Base-by-base conservation (phyloP, 1,140 invertebrate genomes). In the Drosophila nannoptera region DNA sequence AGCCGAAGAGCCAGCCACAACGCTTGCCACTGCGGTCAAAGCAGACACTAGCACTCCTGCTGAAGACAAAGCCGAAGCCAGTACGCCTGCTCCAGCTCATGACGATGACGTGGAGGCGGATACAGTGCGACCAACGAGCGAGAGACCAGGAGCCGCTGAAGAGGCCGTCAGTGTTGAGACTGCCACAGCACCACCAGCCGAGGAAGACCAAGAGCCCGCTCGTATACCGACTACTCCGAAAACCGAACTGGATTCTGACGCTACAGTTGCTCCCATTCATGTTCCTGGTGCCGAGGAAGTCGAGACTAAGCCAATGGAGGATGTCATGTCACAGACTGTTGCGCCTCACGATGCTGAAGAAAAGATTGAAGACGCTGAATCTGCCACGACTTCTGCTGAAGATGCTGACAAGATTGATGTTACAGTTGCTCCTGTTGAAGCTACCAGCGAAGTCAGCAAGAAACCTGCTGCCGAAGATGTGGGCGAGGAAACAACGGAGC, bases 231-330 rank as follows among this genome's bases (percentile, higher is more conserved):
- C 69, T 7, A 73, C 62, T 32, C 63, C 65, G 5, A 61, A 36
- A 11, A 22, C 48, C 46, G 33, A 72, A 11, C 16, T 55, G 35
- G 69, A 36, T 22, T 9, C 52, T 64, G 78, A 68, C 52, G 61
- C 80, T 46, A 76, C 75, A 43, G 31, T 49, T 38, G 43, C 65
- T 67, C 50, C 80, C 32, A 58, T 55, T 40, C 49, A 56, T 60
- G 54, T 75, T 40, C 66, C 78, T 36, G 29, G 33, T 56, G 63
- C 77, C 46, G 65, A 72, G 50, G 82, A 84, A 7, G 46, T 69
- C 12, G 74, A 73, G 7, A 71, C 60, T 3, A 86, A 84, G 55
- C 80, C 81, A 3, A 67, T 77, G 52, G 80, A 77, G 2, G 81
- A 75, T n/a, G 59, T 55, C 8, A 48, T 67, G 60, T 87, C 77